Evolutionary conservation across 1,140 invertebrate species (phyloP).

Genomic region (Drosophila elegans): DNA sequence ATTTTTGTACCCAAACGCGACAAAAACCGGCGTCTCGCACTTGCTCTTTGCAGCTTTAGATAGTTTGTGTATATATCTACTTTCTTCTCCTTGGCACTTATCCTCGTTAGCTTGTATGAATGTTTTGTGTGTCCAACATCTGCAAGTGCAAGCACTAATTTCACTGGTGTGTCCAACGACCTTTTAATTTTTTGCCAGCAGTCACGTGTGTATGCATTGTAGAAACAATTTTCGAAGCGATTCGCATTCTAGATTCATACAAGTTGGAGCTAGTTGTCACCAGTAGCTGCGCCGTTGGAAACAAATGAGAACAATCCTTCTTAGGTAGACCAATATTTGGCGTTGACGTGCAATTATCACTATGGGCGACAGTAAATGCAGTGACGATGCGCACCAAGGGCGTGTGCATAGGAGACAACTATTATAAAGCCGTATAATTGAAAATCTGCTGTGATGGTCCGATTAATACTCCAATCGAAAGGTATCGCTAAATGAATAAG

Average conservation of each 20-base stretch:
- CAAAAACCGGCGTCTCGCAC: too few relatives aligned
- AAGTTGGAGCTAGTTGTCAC: conserved; percentile 1
- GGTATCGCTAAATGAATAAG: too few relatives aligned
- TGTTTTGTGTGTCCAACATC: conserved; percentile 10
- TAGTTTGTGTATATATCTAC: conserved; percentile 16
- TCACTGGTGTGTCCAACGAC: conserved; percentile 8
- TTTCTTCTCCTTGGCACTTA: conserved; percentile 16
- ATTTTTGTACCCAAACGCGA: neutral
- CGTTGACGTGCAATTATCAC: conserved; percentile 2
- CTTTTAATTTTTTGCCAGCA: conserved; percentile 2
- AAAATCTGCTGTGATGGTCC: too few relatives aligned
- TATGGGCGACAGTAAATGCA: neutral
- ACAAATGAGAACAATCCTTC: neutral
- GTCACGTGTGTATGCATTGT: neutral
- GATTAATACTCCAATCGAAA: too few relatives aligned
- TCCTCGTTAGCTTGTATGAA: neutral
- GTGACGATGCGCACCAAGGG: too few relatives aligned
- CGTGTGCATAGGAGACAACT: too few relatives aligned
- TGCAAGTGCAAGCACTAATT: conserved; percentile 12
- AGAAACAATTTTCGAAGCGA: neutral
- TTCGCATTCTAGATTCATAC: conserved; percentile 11
- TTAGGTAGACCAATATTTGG: conserved; percentile 1
- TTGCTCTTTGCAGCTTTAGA: conserved; percentile 1
- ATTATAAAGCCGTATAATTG: too few relatives aligned
- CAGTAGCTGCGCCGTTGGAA: neutral